Base-by-base conservation (phyloP, 1,140 invertebrate species). In the Cecropterus lyciades region DNA sequence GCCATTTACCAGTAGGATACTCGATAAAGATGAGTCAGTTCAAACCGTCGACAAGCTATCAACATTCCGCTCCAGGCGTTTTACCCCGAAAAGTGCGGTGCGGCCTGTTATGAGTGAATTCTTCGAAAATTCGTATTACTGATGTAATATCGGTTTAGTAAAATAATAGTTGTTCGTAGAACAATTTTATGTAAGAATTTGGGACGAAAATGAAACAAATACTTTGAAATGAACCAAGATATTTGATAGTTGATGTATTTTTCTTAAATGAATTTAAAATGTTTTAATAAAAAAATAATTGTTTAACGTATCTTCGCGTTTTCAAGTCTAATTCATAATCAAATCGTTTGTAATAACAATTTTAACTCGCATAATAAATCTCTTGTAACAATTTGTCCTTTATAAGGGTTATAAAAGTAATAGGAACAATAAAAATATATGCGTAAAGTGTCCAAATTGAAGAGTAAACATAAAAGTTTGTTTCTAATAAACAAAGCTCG, bases 401-500 rank as follows among this genome's bases (percentile, higher is more conserved):
- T 78, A 81, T 73, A 73, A 62, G 55, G 62, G 70, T 69, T 77
- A 69, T 82, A 79, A 85, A 85, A 64, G 60, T 67, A 62, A 76
- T 73, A 72, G 53, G 63, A 40, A 13, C 43, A 70, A 72, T 79
- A 78, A 75, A 77, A 79, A 77, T 77, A 73, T 76, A 57, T 68
- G 42, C 59, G 17, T 64, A 64, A 69, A 69, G 30, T 68, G 63
- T 57, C 56, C 55, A 62, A 70, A 73, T 67, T 74, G 64, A 48
- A 64, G 72, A 71, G 20, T 57, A 76, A 75, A 77, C 79, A 73
- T 70, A 72, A 74, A 80, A 84, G 72, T 78, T 80, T 75, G 68
- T 65, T 70, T 76, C 70, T 72, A 79, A 82, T 85, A 87, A 88
- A 88, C 83, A 88, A 76, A 75, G 72, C 70, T 72, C 69, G 69